These are phyloP conservation scores for Marronus borbonicus DNA, from an alignment of 2,888 invertebrate genomes.

Conservation along the genomic window DNA sequence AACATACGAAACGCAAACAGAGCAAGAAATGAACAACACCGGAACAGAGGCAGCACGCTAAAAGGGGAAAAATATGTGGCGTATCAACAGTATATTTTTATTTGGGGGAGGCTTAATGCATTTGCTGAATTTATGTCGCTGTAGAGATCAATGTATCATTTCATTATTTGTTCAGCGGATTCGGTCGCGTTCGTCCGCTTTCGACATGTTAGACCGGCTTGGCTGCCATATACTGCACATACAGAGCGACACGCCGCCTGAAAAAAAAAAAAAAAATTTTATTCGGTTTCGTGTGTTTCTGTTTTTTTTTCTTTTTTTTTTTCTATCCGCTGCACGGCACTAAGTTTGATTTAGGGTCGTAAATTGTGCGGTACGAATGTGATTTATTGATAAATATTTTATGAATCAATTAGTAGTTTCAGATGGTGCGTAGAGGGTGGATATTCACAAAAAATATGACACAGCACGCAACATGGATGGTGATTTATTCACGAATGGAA, in stretches of 20 bases:
- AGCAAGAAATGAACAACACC: slow-evolving; percentile 25
- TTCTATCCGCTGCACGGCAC: slow-evolving; percentile 17
- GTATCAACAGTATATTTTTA: slow-evolving; percentile 48
- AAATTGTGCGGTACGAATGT: slow-evolving; percentile 27
- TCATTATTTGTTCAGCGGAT: slow-evolving; percentile 44
- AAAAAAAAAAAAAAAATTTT: slow-evolving; percentile 29
- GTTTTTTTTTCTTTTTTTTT: background rate
- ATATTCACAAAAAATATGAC: slow-evolving; percentile 25
- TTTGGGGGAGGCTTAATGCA: slow-evolving; percentile 45
- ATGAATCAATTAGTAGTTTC: slow-evolving; percentile 51
- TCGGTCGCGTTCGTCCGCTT: slow-evolving; percentile 17
- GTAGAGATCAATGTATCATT: slow-evolving; percentile 51
- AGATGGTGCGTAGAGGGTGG: background rate
- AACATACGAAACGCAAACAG: slow-evolving; percentile 1
- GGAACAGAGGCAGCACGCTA: slow-evolving; percentile 20
- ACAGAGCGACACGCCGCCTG: background rate
- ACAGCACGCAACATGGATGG: slow-evolving; percentile 4
- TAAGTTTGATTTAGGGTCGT: slow-evolving; percentile 44
- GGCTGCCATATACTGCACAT: background rate
- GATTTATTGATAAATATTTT: slow-evolving; percentile 51
- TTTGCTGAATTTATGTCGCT: slow-evolving; percentile 49
- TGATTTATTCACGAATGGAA: background rate
- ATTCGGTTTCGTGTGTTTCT: slow-evolving; percentile 10
- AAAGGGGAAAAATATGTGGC: slow-evolving; percentile 43
- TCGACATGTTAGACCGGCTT: background rate